Base-by-base conservation (phyloP, 1,140 invertebrate species). In the Lepidotrigona ventralis region DNA sequence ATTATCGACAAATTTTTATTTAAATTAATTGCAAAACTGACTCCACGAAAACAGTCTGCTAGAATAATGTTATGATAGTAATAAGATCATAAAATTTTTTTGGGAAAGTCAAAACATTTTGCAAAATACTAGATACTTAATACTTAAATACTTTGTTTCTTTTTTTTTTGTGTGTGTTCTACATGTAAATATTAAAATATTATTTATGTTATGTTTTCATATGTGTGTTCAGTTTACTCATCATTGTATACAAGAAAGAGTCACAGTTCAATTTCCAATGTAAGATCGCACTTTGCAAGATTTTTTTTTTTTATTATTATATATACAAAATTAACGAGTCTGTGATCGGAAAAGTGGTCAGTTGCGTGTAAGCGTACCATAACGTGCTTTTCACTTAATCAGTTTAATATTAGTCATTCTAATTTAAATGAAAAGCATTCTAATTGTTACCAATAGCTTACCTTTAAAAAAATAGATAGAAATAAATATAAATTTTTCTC, bases 351-450 rank as follows among this genome's bases (percentile, higher is more conserved):
- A 75, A 81, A 81, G 60, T 54, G 69, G 53, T 81, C 60, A 72
- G 76, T 81, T 66, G 71, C 72, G 72, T 81, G 72, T 75, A 75
- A 76, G 79, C 79, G 79, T 81, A 81, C 79, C 33, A n/a, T 75
- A 64, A 81, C 72, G 79, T 81, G 60, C 72, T 81, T 81, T 64
- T 74, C 79, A 66, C 63, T 54, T 73, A 54, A 75, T 81, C 51
- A 56, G 12, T 81, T 76, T 73, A 64, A 80, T 58, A 64, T 80
- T 56, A 51, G 77, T 71, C 29, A 29, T 15, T 63, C 60, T 72
- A 73, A 72, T 26, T 46, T 73, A 72, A 56, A 71, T 17, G 26
- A 54, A 63, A 39, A 80, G 33, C 68, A 60, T 75, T 33, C 21
- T 71, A 78, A 70, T 29, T 53, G 51, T 26, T 56, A 26, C 60